These are phyloP conservation scores for Ornithoptera priamus DNA, from an alignment of 2,888 invertebrate species.

Conservation along the genomic window DNA sequence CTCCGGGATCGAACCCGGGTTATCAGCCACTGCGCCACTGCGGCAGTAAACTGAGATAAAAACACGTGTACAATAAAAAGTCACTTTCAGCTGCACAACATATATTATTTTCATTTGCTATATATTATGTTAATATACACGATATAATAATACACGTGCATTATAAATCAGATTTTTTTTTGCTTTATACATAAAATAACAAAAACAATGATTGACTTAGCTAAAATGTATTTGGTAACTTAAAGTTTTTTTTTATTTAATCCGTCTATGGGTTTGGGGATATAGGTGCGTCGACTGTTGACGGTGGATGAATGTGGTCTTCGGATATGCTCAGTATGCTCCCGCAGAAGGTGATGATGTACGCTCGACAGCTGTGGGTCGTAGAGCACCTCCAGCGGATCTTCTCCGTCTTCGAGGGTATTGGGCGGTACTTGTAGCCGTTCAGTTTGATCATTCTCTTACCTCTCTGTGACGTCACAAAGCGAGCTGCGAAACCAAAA, in stretches of 20 bases:
- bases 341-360: slow-evolving; percentile 37
- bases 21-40: no score
- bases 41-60: no score
- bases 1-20: no score
- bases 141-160: no score
- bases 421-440: slow-evolving; percentile 36
- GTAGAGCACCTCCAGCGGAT: slow-evolving; percentile 30
- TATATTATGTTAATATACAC: no score
- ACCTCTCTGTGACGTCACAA: slow-evolving; percentile 35
- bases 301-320: slow-evolving; percentile 33
- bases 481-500: slow-evolving; percentile 31
- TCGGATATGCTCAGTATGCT: slow-evolving; percentile 28
- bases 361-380: slow-evolving; percentile 43
- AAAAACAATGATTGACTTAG: no score
- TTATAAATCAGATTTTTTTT: no score
- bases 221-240: no score
- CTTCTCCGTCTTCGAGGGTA: slow-evolving; percentile 9
- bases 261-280: not conserved
- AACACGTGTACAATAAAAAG: no score
- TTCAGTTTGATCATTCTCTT: slow-evolving; percentile 34
- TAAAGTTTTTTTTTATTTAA: not conserved
- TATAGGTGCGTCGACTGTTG: not conserved
- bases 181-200: no score
- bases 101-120: no score
- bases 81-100: no score